Percentiles rank a stretch among this genome's conserved stretches.
Evolutionary conservation across 2,888 invertebrate species (phyloP).

Genomic region (Liposcelis brunnea): DNA sequence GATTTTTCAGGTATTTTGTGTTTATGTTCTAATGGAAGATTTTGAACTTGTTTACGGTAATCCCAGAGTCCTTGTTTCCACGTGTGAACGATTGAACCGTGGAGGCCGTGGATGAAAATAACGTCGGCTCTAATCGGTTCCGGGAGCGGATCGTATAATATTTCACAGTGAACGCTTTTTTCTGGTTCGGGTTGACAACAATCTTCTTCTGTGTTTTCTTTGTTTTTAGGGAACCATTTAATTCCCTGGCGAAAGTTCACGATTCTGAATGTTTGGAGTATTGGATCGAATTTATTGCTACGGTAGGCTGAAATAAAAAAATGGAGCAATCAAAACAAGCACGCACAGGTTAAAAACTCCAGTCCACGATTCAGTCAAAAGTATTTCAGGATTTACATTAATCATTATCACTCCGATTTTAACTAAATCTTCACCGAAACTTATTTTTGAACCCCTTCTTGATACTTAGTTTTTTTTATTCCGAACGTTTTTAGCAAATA

Average conservation of each 20-base stretch:
- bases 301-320: neutral
- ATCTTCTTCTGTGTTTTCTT: neutral
- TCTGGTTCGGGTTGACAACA: conserved; percentile 12
- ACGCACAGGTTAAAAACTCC: no score
- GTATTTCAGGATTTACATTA: no score
- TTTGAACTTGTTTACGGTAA: conserved; percentile 14
- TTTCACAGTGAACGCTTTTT: conserved; percentile 20
- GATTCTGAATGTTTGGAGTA: conserved; percentile 3
- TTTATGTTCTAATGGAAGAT: no score
- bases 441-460: no score
- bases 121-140: conserved; percentile 38
- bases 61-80: conserved; percentile 66
- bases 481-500: no score
- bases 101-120: conserved; percentile 67
- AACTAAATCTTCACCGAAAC: no score
- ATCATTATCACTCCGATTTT: no score
- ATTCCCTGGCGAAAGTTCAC: neutral
- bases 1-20: no score
- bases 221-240: neutral
- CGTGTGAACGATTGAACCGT: conserved; percentile 60
- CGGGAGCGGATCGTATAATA: conserved; percentile 22
- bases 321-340: no score
- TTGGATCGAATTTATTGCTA: neutral
- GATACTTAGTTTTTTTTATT: no score
- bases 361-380: no score